Conservation (phyloP, 2,797 vertebrate genomes). For the Trichosurus vulpecula region DNA sequence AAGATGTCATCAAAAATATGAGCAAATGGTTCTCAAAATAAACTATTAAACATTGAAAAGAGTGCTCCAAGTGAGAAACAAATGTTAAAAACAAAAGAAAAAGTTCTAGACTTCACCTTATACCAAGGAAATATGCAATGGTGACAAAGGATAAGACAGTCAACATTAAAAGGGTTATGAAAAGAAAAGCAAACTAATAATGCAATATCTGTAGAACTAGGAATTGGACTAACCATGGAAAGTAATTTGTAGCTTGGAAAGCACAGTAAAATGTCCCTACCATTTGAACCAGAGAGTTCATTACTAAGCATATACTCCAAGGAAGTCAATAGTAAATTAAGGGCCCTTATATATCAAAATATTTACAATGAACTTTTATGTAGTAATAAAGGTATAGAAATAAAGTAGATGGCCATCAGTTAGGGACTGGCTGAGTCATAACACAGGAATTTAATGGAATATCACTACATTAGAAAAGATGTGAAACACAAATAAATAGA, state of each 20-base stretch:
- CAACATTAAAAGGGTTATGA: neutral
- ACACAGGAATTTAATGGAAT: too few species aligned
- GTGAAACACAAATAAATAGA: too few species aligned
- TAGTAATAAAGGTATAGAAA: too few species aligned
- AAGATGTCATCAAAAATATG: neutral
- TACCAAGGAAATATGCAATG: neutral
- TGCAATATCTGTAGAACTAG: neutral
- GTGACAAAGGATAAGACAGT: neutral
- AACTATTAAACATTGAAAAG: neutral
- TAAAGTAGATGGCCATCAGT: too few species aligned
- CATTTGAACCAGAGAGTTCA: neutral
- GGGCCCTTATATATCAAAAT: neutral
- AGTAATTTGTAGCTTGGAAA: neutral
- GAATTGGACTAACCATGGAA: neutral
- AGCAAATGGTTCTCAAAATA: neutral
- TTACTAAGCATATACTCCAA: neutral
- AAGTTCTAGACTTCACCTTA: neutral
- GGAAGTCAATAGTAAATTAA: neutral
- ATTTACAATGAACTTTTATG: neutral
- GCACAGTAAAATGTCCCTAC: neutral
- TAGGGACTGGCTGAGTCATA: too few species aligned
- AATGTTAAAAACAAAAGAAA: too few species aligned
- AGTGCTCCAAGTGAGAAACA: neutral
- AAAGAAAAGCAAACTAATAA: neutral
- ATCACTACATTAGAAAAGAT: too few species aligned